Evolutionary conservation across 2,888 invertebrate genomes (phyloP).

Genomic region (Diarsia mendica): DNA sequence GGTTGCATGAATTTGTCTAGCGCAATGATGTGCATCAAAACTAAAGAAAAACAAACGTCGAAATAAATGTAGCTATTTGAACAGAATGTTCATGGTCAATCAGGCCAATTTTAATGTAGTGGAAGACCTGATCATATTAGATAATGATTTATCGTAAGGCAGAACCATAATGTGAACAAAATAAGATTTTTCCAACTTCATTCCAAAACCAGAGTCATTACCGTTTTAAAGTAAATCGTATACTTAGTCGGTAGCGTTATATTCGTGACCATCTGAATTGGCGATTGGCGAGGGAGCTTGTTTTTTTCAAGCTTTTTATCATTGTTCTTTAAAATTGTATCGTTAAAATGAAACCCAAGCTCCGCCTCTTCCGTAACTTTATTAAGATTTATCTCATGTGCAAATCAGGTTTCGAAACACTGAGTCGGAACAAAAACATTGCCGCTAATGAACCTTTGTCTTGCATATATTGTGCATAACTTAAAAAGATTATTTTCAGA

Average conservation of each 20-base stretch:
- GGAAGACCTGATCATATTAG: not conserved
- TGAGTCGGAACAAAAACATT: slow-evolving; percentile 53
- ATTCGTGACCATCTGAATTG: not conserved
- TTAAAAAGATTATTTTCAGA: slow-evolving; percentile 28
- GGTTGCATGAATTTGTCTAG: slow-evolving; percentile 38
- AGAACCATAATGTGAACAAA: not conserved
- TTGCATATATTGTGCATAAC: slow-evolving; percentile 37
- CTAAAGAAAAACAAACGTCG: slow-evolving; percentile 2
- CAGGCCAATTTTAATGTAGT: not conserved
- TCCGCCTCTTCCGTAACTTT: slow-evolving; percentile 61
- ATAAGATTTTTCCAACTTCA: not conserved
- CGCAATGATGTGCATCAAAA: slow-evolving; percentile 30
- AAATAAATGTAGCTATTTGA: not conserved
- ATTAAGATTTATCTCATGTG: slow-evolving; percentile 56
- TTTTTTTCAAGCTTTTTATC: slow-evolving; percentile 19
- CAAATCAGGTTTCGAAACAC: slow-evolving; percentile 59
- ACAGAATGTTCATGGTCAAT: not conserved
- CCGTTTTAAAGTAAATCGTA: not conserved
- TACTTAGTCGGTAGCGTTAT: not conserved
- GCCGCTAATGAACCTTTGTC: slow-evolving; percentile 48
- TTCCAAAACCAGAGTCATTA: not conserved
- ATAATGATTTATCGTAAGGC: no score
- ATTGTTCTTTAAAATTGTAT: slow-evolving; percentile 37
- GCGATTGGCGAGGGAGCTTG: not conserved
- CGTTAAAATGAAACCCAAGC: slow-evolving; percentile 53